Conservation (phyloP, 1,140 invertebrate genomes). For the Drosophila mayri region DNA sequence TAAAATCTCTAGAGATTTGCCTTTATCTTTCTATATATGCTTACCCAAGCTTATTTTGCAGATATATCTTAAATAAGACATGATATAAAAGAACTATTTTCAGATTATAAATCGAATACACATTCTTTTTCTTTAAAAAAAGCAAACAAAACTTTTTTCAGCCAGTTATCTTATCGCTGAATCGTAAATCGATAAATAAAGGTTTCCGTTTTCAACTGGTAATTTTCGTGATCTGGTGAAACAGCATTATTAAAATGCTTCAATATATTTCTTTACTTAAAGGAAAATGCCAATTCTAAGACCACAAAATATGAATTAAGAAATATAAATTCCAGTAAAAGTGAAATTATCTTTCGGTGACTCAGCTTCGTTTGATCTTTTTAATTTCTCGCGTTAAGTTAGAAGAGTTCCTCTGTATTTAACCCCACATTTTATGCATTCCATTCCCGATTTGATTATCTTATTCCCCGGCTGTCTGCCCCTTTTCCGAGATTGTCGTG, state of each 20-base stretch:
- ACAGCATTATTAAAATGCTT: background rate
- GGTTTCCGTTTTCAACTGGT: background rate
- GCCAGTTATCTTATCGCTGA: constrained; percentile 1
- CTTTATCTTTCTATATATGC: background rate
- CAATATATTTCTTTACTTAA: background rate
- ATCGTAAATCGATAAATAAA: background rate
- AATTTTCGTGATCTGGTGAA: no score
- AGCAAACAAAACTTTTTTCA: background rate
- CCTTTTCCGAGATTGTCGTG: constrained; percentile 57
- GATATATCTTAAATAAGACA: background rate
- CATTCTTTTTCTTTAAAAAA: no score
- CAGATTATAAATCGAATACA: background rate
- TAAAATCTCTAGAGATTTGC: background rate
- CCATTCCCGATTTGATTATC: constrained; percentile 49
- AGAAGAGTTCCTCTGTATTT: constrained; percentile 2
- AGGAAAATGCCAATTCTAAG: no score
- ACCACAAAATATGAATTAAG: background rate
- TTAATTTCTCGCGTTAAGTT: background rate
- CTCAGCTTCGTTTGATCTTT: constrained; percentile 4
- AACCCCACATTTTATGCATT: constrained; percentile 39
- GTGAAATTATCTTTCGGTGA: background rate
- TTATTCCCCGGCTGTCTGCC: constrained; percentile 14
- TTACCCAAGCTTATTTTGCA: background rate
- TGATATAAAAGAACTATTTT: background rate
- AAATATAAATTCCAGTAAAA: background rate